These are phyloP conservation scores for Seriola quinqueradiata DNA, from an alignment of 2,113 vertebrate genomes.

Conservation along the genomic window DNA sequence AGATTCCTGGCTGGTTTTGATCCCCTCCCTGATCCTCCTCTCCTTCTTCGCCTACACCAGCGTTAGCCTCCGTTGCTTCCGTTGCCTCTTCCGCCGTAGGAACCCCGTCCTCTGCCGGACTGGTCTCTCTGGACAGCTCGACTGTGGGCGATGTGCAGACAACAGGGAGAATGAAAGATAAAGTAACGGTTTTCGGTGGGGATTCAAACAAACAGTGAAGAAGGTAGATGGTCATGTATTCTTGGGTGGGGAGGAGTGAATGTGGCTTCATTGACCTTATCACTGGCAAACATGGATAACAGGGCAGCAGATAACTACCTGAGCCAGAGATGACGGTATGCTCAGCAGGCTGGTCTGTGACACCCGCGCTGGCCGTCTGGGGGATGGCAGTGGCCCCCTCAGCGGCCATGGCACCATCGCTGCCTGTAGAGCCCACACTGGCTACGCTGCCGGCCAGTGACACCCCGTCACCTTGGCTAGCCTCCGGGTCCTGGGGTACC, in stretches of 20 bases:
- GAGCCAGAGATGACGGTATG: conserved; percentile 66
- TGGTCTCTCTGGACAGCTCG: conserved; percentile 76
- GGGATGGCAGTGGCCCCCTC: conserved; percentile 89
- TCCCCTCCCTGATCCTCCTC: conserved; percentile 75
- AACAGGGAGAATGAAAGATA: background rate
- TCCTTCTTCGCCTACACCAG: conserved; percentile 82
- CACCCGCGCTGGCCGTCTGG: conserved; percentile 88
- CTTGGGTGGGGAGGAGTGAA: background rate
- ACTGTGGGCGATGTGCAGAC: conserved; percentile 43
- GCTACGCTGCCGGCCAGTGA: conserved; percentile 83
- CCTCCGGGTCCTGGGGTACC: conserved; percentile 88
- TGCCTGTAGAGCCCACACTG: conserved; percentile 82
- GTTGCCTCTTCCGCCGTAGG: conserved; percentile 94
- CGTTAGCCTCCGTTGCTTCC: conserved; percentile 92
- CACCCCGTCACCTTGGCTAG: conserved; percentile 86
- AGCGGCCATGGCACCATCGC: conserved; percentile 90
- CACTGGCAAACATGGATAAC: background rate
- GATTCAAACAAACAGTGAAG: background rate
- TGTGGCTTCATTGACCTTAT: background rate
- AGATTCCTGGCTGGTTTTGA: conserved; percentile 86
- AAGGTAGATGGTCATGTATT: background rate
- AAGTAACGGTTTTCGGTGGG: background rate
- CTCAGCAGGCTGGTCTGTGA: conserved; percentile 88
- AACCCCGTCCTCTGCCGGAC: conserved; percentile 87
- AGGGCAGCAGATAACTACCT: conserved; percentile 37